Evolutionary conservation across 2,888 invertebrate species (phyloP), one percentile per base, ranked within the genome.

Genomic region (Vandiemenella viatica): DNA sequence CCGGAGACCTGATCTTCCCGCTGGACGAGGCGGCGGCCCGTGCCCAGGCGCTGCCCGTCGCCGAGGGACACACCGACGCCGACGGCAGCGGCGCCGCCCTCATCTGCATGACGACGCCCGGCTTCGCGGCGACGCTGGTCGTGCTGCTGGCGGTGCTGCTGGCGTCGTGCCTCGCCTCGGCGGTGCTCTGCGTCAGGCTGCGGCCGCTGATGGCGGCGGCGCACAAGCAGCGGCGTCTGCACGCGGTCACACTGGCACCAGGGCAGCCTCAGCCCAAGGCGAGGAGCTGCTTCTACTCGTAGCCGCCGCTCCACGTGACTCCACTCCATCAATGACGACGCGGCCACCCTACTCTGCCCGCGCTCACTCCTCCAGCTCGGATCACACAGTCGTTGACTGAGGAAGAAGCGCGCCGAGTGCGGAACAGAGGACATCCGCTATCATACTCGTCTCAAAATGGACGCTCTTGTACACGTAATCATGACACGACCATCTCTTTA

Each of bases 61-160:
- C 76, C 87, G 0, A 76, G 83, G 72, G 74, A 83, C 1, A 80
- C 82, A 60, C 85, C 87, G 3, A 77, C 80, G 3, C 68, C 3
- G 32, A 2, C 32, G 10, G n/a, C n/a, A n/a, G n/a, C n/a, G n/a
- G n/a, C n/a, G n/a, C 60, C 32, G 79, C 78, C 18, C 70, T 89
- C 53, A 89, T 92, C 55, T 92, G 91, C 67, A 90, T 92, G 89
- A 90, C 91, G 1, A 90, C 90, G 4, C 85, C 89, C n/a, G 89
- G 91, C 10, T 92, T 92, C 61, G 84, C 89, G 37, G 83, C 87
- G 23, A 87, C 89, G 21, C 71, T 92, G 21, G 78, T 90, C 45
- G 77, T 91, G 43, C 73, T 92, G 19, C 72, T 92, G 51, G 84
- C 81, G 47, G 83, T 91, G 46, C 70, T 92, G 57, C 70, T 91